A percentile compares a stretch with the other conserved stretches of the same genome.
phyloP scores from a whole-genome alignment of 2,113 vertebrate genomes.

The mouse (Mus musculus) region DNA sequence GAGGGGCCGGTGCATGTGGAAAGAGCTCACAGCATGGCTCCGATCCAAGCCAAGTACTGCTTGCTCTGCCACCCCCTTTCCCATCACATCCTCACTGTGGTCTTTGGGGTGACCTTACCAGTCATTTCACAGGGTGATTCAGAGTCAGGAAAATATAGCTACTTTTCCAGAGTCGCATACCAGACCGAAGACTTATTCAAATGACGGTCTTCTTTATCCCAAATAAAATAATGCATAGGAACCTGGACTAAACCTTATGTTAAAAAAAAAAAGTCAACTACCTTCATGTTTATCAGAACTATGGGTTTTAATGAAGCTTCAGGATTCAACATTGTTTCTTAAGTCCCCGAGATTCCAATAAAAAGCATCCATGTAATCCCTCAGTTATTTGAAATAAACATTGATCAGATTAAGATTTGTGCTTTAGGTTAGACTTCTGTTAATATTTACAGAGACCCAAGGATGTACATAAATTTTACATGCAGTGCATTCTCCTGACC shows the following conservation, averaged over 20 bases:
- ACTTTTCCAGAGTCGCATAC: neutral
- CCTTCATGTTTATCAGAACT: neutral
- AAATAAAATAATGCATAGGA: neutral
- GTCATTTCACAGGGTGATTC: neutral
- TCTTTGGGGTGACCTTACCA: neutral
- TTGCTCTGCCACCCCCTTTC: neutral
- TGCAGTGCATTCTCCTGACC: neutral
- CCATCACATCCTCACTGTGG: neutral
- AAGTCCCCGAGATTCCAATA: neutral
- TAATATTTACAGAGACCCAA: neutral
- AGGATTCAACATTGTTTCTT: conserved; percentile 22
- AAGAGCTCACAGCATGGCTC: too few relatives aligned
- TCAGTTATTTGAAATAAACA: conserved; percentile 23
- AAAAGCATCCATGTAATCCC: neutral
- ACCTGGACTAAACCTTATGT: neutral
- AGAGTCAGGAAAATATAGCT: neutral
- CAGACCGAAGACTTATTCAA: neutral
- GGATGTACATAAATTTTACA: conserved; percentile 16
- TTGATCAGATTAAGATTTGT: conserved; percentile 16
- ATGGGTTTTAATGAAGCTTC: conserved; percentile 22
- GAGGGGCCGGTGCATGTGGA: neutral
- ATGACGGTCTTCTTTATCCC: conserved; percentile 1
- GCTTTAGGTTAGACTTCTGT: conserved; percentile 46
- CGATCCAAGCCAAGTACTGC: neutral
- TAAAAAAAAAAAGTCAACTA: neutral